Evolutionary conservation across 2,888 invertebrate genomes (phyloP), one percentile per base, ranked within the genome.

Genomic region (Heliconius ismenius): DNA sequence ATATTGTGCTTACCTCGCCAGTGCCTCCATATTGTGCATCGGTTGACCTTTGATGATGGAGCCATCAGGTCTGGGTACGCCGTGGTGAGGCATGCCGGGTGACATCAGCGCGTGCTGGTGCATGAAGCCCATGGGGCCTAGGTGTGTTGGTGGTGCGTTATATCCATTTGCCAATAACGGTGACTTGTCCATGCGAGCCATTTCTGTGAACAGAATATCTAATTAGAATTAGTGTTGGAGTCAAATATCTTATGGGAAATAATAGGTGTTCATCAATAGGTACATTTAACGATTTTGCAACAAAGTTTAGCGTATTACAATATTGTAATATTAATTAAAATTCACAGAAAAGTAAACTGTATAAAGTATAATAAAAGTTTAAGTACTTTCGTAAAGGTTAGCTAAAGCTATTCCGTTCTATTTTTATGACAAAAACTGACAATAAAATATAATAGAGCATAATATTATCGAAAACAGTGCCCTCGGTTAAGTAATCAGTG

Each of bases 71-170:
- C 98, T 95, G 60, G 97, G 96, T 82, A 98, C 95, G 11, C 93
- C 93, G 73, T 96, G 97, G 88, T 98, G 98, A 18, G 98, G 97
- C 96, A 97, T 97, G 74, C 98, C 98, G 21, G 98, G 98, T 76
- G 98, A 98, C 95, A 98, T 96, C 82, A 98, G 96, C 78, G 98
- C 98, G 89, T 97, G 97, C 90, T 98, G 96, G 90, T 98, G 98
- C 98, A 98, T 98, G 94, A 98, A 98, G 88, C 98, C 98, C 97
- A 98, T 98, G 87, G 98, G 98, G 88, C 97, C 97, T 84, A 98
- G 96, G 91, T 98, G 97, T 79, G 97, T 97, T 78, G 98, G 98
- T 79, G 98, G 98, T 83, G 98, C 98, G 93, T 98, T 98, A 95
- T 98, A 98, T 81, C 98, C 98, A 89, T 98, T 98, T 79, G 98